Evolutionary conservation across 2,113 vertebrate genomes (phyloP).

Genomic region (Pelvicachromis taeniatus): DNA sequence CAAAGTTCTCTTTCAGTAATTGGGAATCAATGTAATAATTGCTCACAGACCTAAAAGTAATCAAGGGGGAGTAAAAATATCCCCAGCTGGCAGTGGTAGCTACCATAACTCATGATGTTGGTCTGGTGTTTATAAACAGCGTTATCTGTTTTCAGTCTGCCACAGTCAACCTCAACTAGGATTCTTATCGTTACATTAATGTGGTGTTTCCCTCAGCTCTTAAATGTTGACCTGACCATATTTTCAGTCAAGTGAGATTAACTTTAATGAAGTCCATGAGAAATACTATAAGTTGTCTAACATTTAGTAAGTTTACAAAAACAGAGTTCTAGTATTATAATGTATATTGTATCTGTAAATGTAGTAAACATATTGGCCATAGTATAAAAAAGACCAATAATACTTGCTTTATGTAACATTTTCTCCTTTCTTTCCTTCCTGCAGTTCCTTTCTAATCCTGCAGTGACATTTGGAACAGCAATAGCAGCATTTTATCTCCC

Average conservation of each 20-base stretch:
- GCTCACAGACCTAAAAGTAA: background rate
- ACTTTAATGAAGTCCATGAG: background rate
- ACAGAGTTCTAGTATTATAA: background rate
- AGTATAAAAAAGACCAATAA: rapidly evolving
- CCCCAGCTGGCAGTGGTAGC: rapidly evolving
- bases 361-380: background rate
- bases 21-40: background rate
- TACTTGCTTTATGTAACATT: background rate
- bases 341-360: background rate
- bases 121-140: background rate
- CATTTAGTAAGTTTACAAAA: background rate
- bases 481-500: constrained; percentile 98
- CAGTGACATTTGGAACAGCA: constrained; percentile 92
- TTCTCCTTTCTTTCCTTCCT: background rate
- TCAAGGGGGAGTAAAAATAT: background rate
- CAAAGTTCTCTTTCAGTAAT: rapidly evolving
- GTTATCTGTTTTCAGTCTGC: background rate
- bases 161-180: rapidly evolving
- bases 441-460: constrained; percentile 95
- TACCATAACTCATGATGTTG: background rate
- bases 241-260: rapidly evolving
- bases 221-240: background rate
- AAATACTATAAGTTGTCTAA: background rate
- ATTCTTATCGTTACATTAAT: background rate
- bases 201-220: background rate